Percentiles rank a stretch among this genome's conserved stretches.
These are phyloP conservation scores for Pharmacophagus antenor DNA, from an alignment of 2,888 invertebrate genomes.

Conservation along the genomic window DNA sequence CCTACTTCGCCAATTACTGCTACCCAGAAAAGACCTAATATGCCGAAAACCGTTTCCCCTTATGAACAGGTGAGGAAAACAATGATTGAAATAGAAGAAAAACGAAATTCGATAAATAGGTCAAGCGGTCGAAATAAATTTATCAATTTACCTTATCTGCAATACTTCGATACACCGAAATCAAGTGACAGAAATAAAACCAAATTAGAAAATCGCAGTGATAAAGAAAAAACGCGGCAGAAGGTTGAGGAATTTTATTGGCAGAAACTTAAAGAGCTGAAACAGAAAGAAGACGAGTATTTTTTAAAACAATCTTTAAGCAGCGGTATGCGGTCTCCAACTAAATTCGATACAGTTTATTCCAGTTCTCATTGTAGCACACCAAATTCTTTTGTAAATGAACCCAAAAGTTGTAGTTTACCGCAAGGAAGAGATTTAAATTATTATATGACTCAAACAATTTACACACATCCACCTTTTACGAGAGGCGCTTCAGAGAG, in stretches of 20 bases:
- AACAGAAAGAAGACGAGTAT: constrained; percentile 82
- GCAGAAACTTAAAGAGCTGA: constrained; percentile 84
- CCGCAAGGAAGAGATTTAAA: constrained; percentile 54
- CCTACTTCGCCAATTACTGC: constrained; percentile 68
- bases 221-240: constrained; percentile 79
- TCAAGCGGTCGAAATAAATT: constrained; percentile 46
- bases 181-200: constrained; percentile 33
- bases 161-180: constrained; percentile 38
- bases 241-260: constrained; percentile 85
- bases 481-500: constrained; percentile 59
- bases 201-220: constrained; percentile 43
- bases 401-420: constrained; percentile 57
- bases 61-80: constrained; percentile 66
- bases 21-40: constrained; percentile 62
- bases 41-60: constrained; percentile 70
- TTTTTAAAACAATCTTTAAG: constrained; percentile 55
- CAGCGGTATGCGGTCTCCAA: constrained; percentile 42
- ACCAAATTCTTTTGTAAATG: constrained; percentile 47
- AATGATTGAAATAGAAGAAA: constrained; percentile 67
- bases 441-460: constrained; percentile 44
- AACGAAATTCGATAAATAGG: constrained; percentile 58
- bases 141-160: constrained; percentile 45
- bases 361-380: constrained; percentile 50
- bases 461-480: constrained; percentile 51
- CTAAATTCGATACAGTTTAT: constrained; percentile 38